These are phyloP conservation scores for Tenualosa ilisha DNA, from an alignment of 2,797 vertebrate species.

Conservation along the genomic window DNA sequence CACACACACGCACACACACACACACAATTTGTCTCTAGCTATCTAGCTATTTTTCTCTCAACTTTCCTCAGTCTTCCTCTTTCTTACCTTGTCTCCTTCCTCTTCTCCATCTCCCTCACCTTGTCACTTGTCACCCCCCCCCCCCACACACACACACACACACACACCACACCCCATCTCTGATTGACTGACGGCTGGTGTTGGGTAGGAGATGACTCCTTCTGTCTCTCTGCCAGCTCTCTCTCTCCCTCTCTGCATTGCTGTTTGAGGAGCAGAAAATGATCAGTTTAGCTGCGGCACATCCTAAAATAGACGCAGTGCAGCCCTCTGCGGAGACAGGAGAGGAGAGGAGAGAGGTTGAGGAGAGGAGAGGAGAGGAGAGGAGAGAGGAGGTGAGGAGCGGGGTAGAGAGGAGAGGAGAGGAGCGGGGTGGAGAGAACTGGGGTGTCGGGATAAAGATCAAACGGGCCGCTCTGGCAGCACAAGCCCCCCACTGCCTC, in stretches of 20 bases:
- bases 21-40: not conserved
- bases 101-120: not conserved
- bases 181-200: not conserved
- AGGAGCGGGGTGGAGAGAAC: too few relatives aligned
- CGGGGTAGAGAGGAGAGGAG: too few relatives aligned
- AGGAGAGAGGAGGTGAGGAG: too few relatives aligned
- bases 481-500: conserved; percentile 46
- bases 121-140: not conserved
- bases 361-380: too few relatives aligned
- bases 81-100: not conserved
- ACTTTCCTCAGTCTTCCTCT: not conserved
- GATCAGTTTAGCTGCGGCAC: conserved; percentile 49
- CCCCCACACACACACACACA: too few relatives aligned
- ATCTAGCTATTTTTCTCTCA: not conserved
- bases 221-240: conserved; percentile 1
- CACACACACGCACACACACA: too few relatives aligned
- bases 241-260: conserved; percentile 19
- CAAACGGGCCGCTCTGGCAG: conserved; percentile 58
- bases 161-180: not conserved
- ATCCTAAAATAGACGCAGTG: conserved; percentile 57
- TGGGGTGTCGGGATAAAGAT: conserved; percentile 54
- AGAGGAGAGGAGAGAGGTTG: too few relatives aligned
- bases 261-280: conserved; percentile 52
- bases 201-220: not conserved
- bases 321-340: conserved; percentile 23